These are phyloP conservation scores for Brachionus calyciflorus DNA, from an alignment of 1,140 invertebrate species.

Conservation along the genomic window DNA sequence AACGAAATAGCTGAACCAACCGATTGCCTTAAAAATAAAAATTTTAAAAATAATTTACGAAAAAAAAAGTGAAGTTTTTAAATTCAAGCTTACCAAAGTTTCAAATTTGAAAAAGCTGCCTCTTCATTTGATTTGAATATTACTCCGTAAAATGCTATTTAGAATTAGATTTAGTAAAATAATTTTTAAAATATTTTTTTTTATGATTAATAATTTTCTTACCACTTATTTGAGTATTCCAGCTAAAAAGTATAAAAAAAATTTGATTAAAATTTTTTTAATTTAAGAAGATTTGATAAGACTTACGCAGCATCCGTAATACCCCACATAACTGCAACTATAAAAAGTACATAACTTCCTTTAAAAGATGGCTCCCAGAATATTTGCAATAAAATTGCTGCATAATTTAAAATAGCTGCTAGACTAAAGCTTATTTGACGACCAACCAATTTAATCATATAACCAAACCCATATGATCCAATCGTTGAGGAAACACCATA, in stretches of 20 bases:
- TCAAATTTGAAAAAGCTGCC: conserved; percentile 91
- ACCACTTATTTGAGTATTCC: conserved; percentile 93
- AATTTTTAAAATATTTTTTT: too few species aligned
- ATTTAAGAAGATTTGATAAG: too few species aligned
- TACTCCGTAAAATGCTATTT: conserved; percentile 80
- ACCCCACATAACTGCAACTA: neutral
- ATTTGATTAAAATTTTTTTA: neutral
- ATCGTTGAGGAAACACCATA: conserved; percentile 85
- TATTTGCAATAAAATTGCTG: conserved; percentile 46
- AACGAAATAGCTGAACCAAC: conserved; percentile 87
- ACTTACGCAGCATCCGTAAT: neutral
- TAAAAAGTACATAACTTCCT: neutral
- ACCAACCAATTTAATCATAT: conserved; percentile 85
- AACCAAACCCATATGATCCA: conserved; percentile 83
- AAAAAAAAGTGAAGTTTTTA: too few species aligned
- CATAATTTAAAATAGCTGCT: conserved; percentile 60
- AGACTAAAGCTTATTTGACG: conserved; percentile 77
- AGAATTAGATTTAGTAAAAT: too few species aligned
- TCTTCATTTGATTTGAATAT: conserved; percentile 85
- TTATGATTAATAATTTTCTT: conserved; percentile 53
- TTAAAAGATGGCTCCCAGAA: conserved; percentile 52
- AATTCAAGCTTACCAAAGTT: conserved; percentile 72
- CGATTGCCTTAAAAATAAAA: conserved; percentile 69
- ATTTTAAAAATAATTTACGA: conserved; percentile 63
- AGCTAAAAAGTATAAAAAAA: conserved; percentile 54